Base-by-base conservation (phyloP, 2,113 vertebrate genomes). In the Hystrix brachyura region DNA sequence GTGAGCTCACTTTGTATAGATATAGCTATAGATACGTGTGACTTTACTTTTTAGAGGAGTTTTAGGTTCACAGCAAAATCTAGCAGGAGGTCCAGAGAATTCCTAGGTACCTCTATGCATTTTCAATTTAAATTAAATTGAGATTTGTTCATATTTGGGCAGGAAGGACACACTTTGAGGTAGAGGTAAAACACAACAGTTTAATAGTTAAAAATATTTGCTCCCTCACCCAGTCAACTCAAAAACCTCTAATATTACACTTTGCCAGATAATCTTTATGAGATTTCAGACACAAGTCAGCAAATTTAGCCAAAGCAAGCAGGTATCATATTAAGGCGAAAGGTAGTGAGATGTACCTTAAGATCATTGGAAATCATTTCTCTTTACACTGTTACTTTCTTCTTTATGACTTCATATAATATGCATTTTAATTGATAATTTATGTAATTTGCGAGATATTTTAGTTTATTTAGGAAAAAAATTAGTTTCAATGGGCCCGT, bases 251-350 rank as follows among this genome's bases (percentile, higher is more conserved):
- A 95, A 94, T 78, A 81, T 60, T 87, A 96, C 51, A 84, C 53
- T 80, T 80, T 87, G 29, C 46, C 0, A 2, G 14, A 10, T 93
- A 87, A 95, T 97, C 91, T 91, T 74, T 64, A 11, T 64, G 25
- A 80, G 59, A 87, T 92, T 94, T 94, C 92, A 95, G 90, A 96
- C 84, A 10, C 69, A 92, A 87, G 90, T 97, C 92, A 97, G 96
- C 92, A 97, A 92, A 15, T 95, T 95, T 84, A 71, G 62, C 80
- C 71, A 67, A 94, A 91, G 80, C 53, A 94, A 84, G 59, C 15
- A 90, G 57, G 60, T 74, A 94, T 95, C 74, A 43, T 84, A 87
- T 94, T 84, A 78, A 94, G 13, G 46, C 1, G 12, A 90, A 94
- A 95, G 0, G 25, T 29, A 65, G 12, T n/a, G 4, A 84, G 51